These are phyloP conservation scores for Stegana nigrithorax DNA, from an alignment of 2,888 invertebrate species.

Conservation along the genomic window DNA sequence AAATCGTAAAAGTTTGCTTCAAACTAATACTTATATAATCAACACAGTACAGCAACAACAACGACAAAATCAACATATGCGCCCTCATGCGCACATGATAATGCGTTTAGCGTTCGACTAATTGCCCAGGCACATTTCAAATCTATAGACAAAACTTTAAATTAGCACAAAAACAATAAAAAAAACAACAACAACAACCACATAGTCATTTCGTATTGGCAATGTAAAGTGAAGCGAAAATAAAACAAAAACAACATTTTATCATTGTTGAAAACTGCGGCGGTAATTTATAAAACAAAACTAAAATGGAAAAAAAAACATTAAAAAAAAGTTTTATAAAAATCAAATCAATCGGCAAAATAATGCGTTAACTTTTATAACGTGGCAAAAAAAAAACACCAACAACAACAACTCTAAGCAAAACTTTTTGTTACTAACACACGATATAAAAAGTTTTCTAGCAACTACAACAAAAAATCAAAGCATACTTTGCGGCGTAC, in stretches of 20 bases:
- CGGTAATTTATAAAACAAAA: constrained; percentile 55
- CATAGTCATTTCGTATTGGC: too few species aligned
- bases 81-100: constrained; percentile 20
- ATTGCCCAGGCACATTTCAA: constrained; percentile 19
- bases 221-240: too few species aligned
- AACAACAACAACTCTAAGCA: constrained; percentile 30
- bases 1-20: constrained; percentile 5
- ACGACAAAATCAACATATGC: not conserved
- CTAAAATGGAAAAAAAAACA: constrained; percentile 20
- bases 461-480: not conserved
- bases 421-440: too few species aligned
- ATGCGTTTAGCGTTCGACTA: constrained; percentile 20
- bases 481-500: constrained; percentile 2
- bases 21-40: constrained; percentile 25
- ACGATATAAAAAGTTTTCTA: constrained; percentile 1
- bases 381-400: constrained; percentile 28
- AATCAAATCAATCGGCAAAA: constrained; percentile 56
- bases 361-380: constrained; percentile 57
- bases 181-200: not conserved
- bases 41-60: not conserved
- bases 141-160: constrained; percentile 18
- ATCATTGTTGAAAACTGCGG: constrained; percentile 60
- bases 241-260: constrained; percentile 31
- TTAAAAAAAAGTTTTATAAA: constrained; percentile 10
- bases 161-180: not conserved